Conservation (phyloP, 2,113 vertebrate genomes). For the Labrus mixtus region DNA sequence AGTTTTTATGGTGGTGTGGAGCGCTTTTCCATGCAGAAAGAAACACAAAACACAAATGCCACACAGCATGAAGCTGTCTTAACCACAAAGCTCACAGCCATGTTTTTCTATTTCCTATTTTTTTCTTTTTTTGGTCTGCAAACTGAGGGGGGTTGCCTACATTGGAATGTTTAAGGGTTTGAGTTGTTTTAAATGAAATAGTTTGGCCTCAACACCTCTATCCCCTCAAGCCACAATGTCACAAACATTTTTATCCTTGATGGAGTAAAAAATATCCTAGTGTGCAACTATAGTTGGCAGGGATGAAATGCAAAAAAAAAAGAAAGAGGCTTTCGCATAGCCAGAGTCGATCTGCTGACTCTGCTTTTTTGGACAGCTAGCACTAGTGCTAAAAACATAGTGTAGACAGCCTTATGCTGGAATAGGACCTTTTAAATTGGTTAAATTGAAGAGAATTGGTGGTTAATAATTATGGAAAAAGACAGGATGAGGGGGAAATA, state of each 20-base stretch:
- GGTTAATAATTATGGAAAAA: conserved; percentile 58
- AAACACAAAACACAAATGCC: conserved; percentile 70
- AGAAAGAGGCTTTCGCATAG: conserved; percentile 53
- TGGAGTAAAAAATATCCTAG: conserved; percentile 32
- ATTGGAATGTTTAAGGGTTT: conserved; percentile 70
- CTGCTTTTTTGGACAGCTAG: conserved; percentile 38
- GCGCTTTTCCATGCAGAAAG: conserved; percentile 41
- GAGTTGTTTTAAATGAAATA: conserved; percentile 76
- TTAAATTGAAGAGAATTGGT: conserved; percentile 28
- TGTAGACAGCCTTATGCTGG: conserved; percentile 19
- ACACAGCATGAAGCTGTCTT: conserved; percentile 64
- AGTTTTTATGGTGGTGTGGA: conserved; percentile 35
- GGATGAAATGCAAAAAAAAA: conserved; percentile 37
- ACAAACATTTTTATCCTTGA: conserved; percentile 76
- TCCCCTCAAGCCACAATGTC: conserved; percentile 71
- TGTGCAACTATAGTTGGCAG: conserved; percentile 57
- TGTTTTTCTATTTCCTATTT: conserved; percentile 61
- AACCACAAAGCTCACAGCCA: conserved; percentile 43
- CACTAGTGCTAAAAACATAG: conserved; percentile 44
- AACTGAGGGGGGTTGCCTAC: conserved; percentile 56
- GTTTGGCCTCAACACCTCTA: conserved; percentile 73
- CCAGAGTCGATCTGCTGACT: conserved; percentile 59
- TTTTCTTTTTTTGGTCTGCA: conserved; percentile 29
- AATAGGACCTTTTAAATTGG: conserved; percentile 38
- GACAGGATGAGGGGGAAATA: conserved; percentile 48